Conservation (phyloP, 2,113 vertebrate species). For the Hemibagrus wyckioides region DNA sequence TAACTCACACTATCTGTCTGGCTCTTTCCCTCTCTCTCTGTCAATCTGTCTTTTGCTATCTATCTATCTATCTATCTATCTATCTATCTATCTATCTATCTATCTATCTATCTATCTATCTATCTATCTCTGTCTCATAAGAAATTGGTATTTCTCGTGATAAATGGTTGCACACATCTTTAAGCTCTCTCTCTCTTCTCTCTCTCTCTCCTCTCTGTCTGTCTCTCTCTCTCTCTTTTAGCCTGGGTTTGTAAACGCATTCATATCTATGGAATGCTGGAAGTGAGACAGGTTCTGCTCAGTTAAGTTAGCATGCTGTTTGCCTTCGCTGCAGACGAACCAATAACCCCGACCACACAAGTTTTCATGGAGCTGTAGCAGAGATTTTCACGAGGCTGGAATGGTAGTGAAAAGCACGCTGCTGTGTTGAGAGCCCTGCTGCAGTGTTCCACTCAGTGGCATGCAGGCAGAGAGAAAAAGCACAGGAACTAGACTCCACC, state of each 20-base stretch:
- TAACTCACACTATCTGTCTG: too few relatives aligned
- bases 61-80: too few relatives aligned
- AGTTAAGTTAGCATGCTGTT: background rate
- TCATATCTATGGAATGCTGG: background rate
- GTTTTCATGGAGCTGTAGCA: background rate
- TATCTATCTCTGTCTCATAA: background rate
- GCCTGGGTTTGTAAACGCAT: background rate
- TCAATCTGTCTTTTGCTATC: too few relatives aligned
- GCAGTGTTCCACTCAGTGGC: background rate
- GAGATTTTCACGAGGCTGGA: background rate
- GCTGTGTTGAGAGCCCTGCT: background rate
- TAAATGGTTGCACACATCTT: conserved; percentile 15
- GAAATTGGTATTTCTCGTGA: conserved; percentile 47
- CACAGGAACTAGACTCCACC: background rate
- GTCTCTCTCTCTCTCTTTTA: too few relatives aligned
- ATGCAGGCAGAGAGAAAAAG: background rate
- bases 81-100: too few relatives aligned
- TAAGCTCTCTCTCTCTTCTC: background rate
- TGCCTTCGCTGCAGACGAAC: background rate
- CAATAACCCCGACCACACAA: background rate
- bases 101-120: too few relatives aligned
- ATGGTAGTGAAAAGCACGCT: background rate
- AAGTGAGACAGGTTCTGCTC: background rate
- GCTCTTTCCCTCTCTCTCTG: too few relatives aligned
- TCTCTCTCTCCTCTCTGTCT: too few relatives aligned